Conservation (phyloP, 2,797 vertebrate genomes). For the Pachyuromys duprasi region DNA sequence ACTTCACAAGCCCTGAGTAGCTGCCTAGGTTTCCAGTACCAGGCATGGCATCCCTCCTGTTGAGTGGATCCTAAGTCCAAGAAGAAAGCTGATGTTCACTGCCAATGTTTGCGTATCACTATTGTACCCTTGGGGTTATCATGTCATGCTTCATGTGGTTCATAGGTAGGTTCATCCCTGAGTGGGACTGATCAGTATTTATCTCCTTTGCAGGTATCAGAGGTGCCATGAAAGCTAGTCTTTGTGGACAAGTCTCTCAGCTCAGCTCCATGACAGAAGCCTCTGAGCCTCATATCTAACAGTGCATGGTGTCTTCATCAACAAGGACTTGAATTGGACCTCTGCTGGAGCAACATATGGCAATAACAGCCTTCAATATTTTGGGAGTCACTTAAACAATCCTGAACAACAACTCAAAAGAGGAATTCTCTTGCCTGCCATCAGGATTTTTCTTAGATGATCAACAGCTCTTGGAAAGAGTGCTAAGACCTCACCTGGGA, state of each 20-base stretch:
- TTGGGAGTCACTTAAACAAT: background rate
- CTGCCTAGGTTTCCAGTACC: background rate
- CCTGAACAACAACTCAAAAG: background rate
- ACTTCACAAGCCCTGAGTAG: no score
- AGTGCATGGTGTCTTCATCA: background rate
- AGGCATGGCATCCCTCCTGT: background rate
- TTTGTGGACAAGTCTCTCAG: background rate
- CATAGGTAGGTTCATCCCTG: no score
- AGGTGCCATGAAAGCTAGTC: background rate
- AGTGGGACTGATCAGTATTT: no score
- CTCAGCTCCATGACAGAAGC: background rate
- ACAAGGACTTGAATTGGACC: background rate
- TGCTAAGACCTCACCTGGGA: background rate
- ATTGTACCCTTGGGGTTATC: no score
- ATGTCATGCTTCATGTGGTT: background rate
- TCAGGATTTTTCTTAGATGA: background rate
- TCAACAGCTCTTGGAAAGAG: background rate
- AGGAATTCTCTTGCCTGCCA: background rate
- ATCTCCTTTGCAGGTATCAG: no score
- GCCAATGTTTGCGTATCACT: background rate
- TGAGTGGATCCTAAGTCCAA: background rate
- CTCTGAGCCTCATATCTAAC: background rate
- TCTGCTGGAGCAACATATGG: background rate
- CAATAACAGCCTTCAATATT: background rate
- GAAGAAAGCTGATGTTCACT: background rate